These are phyloP conservation scores for Rambutsinella grinnellia DNA, from an alignment of 2,888 invertebrate genomes.

Conservation along the genomic window DNA sequence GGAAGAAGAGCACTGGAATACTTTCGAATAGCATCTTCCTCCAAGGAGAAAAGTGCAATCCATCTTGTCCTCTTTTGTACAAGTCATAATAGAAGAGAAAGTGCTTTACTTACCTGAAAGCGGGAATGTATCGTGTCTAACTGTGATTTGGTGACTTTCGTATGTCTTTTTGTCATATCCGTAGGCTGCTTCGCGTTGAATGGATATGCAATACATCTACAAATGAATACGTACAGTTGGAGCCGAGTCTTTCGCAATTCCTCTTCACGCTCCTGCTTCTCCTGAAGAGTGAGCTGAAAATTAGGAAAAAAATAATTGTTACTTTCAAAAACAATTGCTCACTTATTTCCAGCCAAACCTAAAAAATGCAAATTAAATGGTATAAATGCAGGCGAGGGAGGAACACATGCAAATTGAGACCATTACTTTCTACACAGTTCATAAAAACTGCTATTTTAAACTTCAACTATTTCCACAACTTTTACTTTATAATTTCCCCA, in stretches of 20 bases:
- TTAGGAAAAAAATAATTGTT: constrained; percentile 8
- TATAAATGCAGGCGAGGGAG: no score
- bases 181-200: constrained; percentile 99
- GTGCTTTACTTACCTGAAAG: constrained; percentile 81
- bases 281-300: constrained; percentile 71
- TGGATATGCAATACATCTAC: constrained; percentile 97
- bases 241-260: constrained; percentile 95
- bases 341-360: no score
- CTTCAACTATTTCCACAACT: neutral
- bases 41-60: no score
- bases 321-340: no score
- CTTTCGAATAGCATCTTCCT: no score
- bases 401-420: neutral
- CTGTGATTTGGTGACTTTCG: constrained; percentile 96
- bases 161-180: constrained; percentile 96
- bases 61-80: neutral
- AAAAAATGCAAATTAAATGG: no score
- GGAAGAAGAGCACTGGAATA: no score
- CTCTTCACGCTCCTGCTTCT: constrained; percentile 95
- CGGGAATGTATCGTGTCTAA: constrained; percentile 92
- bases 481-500: no score
- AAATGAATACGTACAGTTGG: constrained; percentile 98
- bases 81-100: neutral
- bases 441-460: neutral
- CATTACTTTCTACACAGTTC: no score